Evolutionary conservation across 2,888 invertebrate species (phyloP).

Genomic region (Epirrita christyi): DNA sequence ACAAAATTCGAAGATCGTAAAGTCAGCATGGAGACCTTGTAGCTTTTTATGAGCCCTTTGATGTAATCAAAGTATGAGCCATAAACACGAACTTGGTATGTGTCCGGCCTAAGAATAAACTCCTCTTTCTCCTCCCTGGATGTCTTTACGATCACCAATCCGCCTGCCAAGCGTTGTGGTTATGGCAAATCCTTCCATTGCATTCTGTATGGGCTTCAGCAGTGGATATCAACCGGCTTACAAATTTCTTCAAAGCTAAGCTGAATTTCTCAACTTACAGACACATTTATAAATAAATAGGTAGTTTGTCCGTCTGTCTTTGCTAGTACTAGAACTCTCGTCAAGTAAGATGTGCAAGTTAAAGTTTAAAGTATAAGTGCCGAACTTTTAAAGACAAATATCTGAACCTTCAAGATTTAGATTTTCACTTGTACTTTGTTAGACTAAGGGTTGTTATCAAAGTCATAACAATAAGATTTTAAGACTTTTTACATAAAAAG

Average conservation of each 20-base stretch:
- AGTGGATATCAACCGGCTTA: too few relatives aligned
- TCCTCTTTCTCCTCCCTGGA: too few relatives aligned
- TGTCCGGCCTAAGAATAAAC: too few relatives aligned
- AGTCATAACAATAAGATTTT: conserved; percentile 20
- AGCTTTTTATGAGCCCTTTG: too few relatives aligned
- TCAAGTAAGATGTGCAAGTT: conserved; percentile 3
- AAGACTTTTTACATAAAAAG: conserved; percentile 26
- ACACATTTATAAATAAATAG: conserved; percentile 9
- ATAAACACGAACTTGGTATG: too few relatives aligned
- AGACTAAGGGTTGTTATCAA: conserved; percentile 17
- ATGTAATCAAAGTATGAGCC: too few relatives aligned
- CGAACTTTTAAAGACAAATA: conserved; percentile 20
- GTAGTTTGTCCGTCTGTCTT: conserved; percentile 4
- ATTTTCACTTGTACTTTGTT: conserved; percentile 16
- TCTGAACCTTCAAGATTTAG: conserved; percentile 9
- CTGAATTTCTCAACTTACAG: neutral
- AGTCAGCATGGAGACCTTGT: too few relatives aligned
- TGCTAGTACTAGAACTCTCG: neutral
- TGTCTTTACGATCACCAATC: too few relatives aligned
- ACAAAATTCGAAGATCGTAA: too few relatives aligned
- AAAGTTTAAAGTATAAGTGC: conserved; percentile 18
- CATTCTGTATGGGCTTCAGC: too few relatives aligned
- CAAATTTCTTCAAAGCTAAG: neutral
- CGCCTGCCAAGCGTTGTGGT: too few relatives aligned
- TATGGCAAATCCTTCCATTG: too few relatives aligned